These are phyloP conservation scores for Diuraphis noxia DNA, from an alignment of 1,140 invertebrate species.

Conservation along the genomic window DNA sequence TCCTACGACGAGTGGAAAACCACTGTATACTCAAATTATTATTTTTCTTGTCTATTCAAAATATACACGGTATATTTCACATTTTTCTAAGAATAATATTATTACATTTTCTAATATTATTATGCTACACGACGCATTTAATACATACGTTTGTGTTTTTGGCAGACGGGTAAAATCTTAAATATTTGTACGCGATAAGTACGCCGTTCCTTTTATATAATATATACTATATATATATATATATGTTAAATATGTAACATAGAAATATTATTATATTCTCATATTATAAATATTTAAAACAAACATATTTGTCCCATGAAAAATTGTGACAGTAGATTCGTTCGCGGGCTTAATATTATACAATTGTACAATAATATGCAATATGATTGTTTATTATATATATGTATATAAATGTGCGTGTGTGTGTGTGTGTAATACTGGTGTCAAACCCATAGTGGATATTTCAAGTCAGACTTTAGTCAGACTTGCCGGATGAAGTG, in stretches of 20 bases:
- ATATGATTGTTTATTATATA: neutral
- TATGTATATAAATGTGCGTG: neutral
- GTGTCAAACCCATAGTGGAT: neutral
- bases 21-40: neutral
- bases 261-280: too few relatives aligned
- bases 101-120: neutral
- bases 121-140: too few relatives aligned
- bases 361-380: too few relatives aligned
- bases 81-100: neutral
- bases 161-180: neutral
- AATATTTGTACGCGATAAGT: neutral
- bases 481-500: neutral
- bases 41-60: neutral
- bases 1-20: rapidly evolving
- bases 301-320: neutral
- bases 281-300: neutral
- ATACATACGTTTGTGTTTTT: neutral
- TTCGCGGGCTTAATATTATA: neutral
- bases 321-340: neutral
- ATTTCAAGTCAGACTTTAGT: neutral
- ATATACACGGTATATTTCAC: neutral
- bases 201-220: too few relatives aligned
- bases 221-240: too few relatives aligned
- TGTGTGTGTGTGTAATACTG: too few relatives aligned
- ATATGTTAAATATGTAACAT: too few relatives aligned